Evolutionary conservation across 2,888 invertebrate species (phyloP).

Genomic region (Polia nebulosa): DNA sequence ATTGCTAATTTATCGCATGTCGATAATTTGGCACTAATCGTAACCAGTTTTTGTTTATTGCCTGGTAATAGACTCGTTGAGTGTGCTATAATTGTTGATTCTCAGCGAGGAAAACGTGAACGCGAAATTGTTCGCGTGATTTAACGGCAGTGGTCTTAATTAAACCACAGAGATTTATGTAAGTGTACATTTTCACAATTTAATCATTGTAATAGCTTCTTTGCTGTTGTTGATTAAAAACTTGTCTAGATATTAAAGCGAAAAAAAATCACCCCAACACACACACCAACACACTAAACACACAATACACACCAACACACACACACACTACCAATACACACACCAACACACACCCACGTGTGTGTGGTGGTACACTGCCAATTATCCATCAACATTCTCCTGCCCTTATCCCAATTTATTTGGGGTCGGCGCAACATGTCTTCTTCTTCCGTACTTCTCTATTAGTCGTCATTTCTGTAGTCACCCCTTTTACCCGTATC

Average conservation of each 20-base stretch:
- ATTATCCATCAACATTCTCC: no score
- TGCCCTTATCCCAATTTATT: no score
- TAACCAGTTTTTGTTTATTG: slow-evolving; percentile 29
- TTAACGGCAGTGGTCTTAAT: slow-evolving; percentile 11
- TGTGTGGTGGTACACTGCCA: no score
- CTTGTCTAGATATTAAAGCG: slow-evolving; percentile 4
- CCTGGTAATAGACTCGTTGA: slow-evolving; percentile 48
- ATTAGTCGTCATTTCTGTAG: no score
- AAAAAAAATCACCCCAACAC: no score
- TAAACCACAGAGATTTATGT: slow-evolving; percentile 34
- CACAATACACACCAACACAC: no score
- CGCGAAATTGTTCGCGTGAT: slow-evolving; percentile 26
- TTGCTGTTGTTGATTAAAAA: slow-evolving; percentile 7
- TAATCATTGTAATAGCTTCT: background rate
- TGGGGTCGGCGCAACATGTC: no score
- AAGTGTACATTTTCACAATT: slow-evolving; percentile 29
- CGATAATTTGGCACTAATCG: slow-evolving; percentile 43
- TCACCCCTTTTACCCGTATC: no score
- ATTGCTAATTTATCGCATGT: slow-evolving; percentile 31
- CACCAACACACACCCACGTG: no score
- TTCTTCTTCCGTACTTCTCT: no score
- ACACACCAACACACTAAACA: no score
- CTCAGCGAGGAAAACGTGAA: slow-evolving; percentile 24
- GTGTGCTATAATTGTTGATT: slow-evolving; percentile 22
- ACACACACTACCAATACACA: no score